phyloP scores from a whole-genome alignment of 2,888 invertebrate species.

The Dusona sp. region DNA sequence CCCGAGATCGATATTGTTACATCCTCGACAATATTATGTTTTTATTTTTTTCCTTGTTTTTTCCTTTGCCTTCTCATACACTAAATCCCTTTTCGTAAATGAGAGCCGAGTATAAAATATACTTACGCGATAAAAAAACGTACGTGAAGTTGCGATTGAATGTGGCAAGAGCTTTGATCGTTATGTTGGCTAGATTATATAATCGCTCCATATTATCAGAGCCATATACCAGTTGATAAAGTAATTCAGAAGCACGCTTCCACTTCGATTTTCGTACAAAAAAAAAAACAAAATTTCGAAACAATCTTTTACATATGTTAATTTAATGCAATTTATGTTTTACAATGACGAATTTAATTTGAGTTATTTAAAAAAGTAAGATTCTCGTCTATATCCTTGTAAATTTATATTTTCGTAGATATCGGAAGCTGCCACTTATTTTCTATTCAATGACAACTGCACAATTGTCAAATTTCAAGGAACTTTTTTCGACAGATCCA shows the following conservation, averaged over 20 bases:
- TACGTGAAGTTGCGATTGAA: background rate
- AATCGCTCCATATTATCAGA: background rate
- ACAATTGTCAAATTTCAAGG: background rate
- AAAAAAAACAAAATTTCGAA: background rate
- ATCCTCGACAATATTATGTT: slow-evolving; percentile 30
- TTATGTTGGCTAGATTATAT: background rate
- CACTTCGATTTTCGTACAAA: background rate
- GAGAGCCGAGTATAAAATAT: background rate
- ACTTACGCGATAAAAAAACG: background rate
- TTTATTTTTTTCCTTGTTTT: slow-evolving; percentile 13
- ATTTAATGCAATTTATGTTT: no score
- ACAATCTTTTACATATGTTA: background rate
- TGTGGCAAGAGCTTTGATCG: background rate
- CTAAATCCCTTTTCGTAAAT: background rate
- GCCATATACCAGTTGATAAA: background rate
- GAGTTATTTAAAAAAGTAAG: background rate
- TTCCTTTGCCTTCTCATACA: background rate
- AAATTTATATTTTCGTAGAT: no score
- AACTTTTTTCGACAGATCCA: background rate
- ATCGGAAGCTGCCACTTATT: no score
- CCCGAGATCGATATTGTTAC: slow-evolving; percentile 58
- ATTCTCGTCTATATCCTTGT: no score
- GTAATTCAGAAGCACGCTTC: background rate
- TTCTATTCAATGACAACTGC: background rate
- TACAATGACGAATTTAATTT: no score